phyloP scores from a whole-genome alignment of 1,140 invertebrate species.

The Leptopilina clavipes region DNA sequence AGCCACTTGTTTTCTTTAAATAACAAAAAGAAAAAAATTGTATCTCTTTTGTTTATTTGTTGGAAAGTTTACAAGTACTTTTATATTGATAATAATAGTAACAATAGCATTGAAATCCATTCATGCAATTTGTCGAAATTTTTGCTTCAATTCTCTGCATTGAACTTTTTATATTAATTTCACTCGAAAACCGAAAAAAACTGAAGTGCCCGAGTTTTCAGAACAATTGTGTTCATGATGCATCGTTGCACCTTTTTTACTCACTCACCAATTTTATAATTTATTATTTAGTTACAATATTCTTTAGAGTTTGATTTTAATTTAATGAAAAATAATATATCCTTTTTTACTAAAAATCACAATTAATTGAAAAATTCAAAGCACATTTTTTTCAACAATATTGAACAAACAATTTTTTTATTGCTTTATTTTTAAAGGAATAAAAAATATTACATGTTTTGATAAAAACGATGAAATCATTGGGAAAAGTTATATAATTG shows the following conservation, averaged over 20 bases:
- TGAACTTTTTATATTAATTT: constrained; percentile 26
- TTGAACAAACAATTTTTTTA: too few species aligned
- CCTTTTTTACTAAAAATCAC: too few species aligned
- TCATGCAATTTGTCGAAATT: not conserved
- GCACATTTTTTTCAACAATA: too few species aligned
- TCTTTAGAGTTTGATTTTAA: not conserved
- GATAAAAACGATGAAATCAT: too few species aligned
- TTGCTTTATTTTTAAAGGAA: too few species aligned
- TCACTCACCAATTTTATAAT: not conserved
- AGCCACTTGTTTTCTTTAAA: too few species aligned
- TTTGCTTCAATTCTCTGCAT: not conserved
- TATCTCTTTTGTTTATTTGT: not conserved
- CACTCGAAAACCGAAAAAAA: constrained; percentile 3
- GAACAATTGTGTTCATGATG: not conserved
- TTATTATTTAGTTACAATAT: constrained; percentile 13
- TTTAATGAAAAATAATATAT: not conserved
- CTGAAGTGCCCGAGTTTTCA: not conserved
- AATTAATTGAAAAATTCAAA: too few species aligned
- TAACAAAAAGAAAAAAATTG: too few species aligned
- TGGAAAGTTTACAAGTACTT: not conserved
- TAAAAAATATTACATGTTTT: too few species aligned
- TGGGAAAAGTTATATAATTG: too few species aligned
- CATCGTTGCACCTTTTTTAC: not conserved
- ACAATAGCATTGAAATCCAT: not conserved
- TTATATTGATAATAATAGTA: constrained; percentile 15